Evolutionary conservation across 2,113 vertebrate species (phyloP), one percentile per base, ranked within the genome.

Genomic region (Zosterops lateralis): DNA sequence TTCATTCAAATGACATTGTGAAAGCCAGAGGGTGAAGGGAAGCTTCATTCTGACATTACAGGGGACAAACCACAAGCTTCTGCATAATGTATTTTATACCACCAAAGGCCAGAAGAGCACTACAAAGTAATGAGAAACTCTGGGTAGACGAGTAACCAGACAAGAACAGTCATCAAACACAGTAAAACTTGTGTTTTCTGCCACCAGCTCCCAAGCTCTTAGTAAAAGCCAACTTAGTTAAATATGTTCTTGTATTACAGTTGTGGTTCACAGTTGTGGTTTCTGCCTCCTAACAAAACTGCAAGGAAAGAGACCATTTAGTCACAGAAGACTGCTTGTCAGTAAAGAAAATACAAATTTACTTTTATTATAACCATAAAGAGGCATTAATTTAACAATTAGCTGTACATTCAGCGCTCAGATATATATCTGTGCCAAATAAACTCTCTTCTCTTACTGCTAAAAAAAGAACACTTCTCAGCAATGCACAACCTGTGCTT

Each of bases 271-370:
- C 53, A 62, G 25, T 5, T 74, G 61, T 32, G 20, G 75, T 45
- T 91, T 89, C 75, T 57, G 76, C 36, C 47, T 47, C n/a, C 29
- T 38, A 56, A 74, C 8, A 71, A 51, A 84, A 77, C 0, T 38
- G 17, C 67, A 62, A 80, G 71, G 51, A 85, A 77, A 77, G 67
- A 90, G 47, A 83, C n/a, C 25, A 22, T 34, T 92, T 28, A 87
- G 47, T 47, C 84, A 95, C 71, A 77, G 47, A 26, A 67, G 36
- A 77, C 17, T 26, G 1, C 74, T 51, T 94, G 57, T 96, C 84
- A 90, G 79, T 95, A 92, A 93, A 92, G 65, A 95, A 97, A 96
- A 95, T 92, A 97, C 75, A 95, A 93, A 95, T 80, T 83, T 78
- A 71, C 82, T 90, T 95, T 96, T 94, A 97, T 89, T 93, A 56